Evolutionary conservation across 2,888 invertebrate species (phyloP), one percentile per base, ranked within the genome.

Genomic region (Eledona agricola): DNA sequence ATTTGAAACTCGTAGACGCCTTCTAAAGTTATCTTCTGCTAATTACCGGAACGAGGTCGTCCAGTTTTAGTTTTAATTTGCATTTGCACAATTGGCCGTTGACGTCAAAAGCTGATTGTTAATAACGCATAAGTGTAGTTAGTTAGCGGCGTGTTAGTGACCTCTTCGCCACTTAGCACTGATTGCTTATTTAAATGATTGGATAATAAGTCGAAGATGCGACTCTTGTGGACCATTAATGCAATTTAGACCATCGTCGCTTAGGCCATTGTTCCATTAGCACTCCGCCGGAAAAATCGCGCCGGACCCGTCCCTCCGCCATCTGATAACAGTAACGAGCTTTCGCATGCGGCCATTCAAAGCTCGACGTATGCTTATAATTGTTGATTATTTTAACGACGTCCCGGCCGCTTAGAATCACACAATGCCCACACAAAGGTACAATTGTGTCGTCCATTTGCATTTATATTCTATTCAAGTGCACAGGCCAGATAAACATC

Each of bases 321-420:
- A 71, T 70, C 70, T 68, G 71, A 72, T 72, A 72, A 67, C 63
- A 64, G 65, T 69, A 67, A 68, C 69, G 66, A 67, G 65, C 49
- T 63, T 59, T 60, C 57, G 31, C 38, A 29, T 7, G n/a, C n/a
- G n/a, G n/a, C 53, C 53, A 51, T 52, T 52, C 51, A 49, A 49
- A 53, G 25, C 25, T 25, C 25, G 26, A 37, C 52, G 43, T 32
- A 34, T 55, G 65, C 69, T 73, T 72, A 72, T 75, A 75, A 74
- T 75, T 75, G 74, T 75, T 74, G 74, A 75, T 75, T 75, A 75
- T 75, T 75, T 75, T 72, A 73, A 72, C 70, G 71, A 72, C 69
- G 68, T 70, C 67, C 65, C 58, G 68, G 66, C 61, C 66, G 68
- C 64, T 68, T 69, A 69, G 71, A 71, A 71, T 71, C 69, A 71